Conservation (phyloP, 1,140 invertebrate species). For the Aricia agestis region DNA sequence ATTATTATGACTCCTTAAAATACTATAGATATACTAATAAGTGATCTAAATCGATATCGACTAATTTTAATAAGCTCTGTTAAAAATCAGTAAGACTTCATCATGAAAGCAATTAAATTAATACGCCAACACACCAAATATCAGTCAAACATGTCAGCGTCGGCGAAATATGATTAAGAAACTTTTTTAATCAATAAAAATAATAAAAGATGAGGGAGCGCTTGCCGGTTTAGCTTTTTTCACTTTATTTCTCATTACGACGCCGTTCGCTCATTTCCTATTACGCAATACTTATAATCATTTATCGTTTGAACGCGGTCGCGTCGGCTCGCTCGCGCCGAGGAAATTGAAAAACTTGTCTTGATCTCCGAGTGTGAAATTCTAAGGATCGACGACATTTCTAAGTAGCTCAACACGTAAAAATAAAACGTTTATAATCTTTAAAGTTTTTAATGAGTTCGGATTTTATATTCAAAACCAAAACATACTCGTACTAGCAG, state of each 20-base stretch:
- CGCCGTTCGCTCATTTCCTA: slow-evolving; percentile 46
- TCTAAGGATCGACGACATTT: slow-evolving; percentile 16
- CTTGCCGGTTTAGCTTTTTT: slow-evolving; percentile 40
- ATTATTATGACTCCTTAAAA: too few species aligned
- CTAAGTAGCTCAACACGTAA: slow-evolving; percentile 1
- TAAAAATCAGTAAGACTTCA: too few species aligned
- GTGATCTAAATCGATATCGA: too few species aligned
- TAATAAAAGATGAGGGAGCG: slow-evolving; percentile 41
- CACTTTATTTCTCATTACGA: slow-evolving; percentile 60
- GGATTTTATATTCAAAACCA: not conserved
- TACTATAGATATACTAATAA: too few species aligned
- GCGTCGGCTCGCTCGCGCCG: slow-evolving; percentile 20
- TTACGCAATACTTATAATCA: slow-evolving; percentile 54
- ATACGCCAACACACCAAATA: slow-evolving; percentile 9
- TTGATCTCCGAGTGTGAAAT: slow-evolving; percentile 37
- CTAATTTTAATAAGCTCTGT: too few species aligned
- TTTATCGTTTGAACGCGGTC: slow-evolving; percentile 59
- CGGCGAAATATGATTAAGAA: slow-evolving; percentile 52
- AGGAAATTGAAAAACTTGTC: slow-evolving; percentile 68
- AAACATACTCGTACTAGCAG: not conserved
- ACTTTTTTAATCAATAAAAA: slow-evolving; percentile 70
- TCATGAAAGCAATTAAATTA: not conserved
- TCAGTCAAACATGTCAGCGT: slow-evolving; percentile 22
- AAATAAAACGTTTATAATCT: slow-evolving; percentile 1
- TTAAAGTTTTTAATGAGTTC: not conserved